Percentiles rank a stretch among this genome's conserved stretches.
phyloP scores from a whole-genome alignment of 2,888 invertebrate species.

The Gari tellinella region DNA sequence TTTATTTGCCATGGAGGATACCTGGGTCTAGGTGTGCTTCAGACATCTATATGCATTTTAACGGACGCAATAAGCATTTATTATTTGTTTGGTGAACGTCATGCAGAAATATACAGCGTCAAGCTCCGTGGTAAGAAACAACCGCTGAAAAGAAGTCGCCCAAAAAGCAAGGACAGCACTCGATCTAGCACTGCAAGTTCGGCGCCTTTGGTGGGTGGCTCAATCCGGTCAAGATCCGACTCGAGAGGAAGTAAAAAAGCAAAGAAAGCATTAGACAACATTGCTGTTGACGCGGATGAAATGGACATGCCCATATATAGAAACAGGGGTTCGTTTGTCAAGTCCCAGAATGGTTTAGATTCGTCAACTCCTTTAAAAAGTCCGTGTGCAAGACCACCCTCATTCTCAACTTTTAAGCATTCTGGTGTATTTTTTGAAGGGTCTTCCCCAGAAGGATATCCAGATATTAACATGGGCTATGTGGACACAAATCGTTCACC shows the following conservation, averaged over 20 bases:
- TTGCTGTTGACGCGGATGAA: slow-evolving; percentile 1
- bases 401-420: slow-evolving; percentile 56
- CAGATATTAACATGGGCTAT: slow-evolving; percentile 29
- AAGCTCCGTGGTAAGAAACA: slow-evolving; percentile 1
- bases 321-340: not conserved
- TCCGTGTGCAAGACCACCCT: slow-evolving; percentile 25
- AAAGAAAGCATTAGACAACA: slow-evolving; percentile 12
- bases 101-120: slow-evolving; percentile 1
- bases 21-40: slow-evolving; percentile 68
- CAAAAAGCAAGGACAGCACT: slow-evolving; percentile 2
- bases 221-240: slow-evolving; percentile 9
- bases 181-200: slow-evolving; percentile 32
- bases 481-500: slow-evolving; percentile 16
- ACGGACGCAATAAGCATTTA: slow-evolving; percentile 71
- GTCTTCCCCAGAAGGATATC: slow-evolving; percentile 34
- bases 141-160: not conserved
- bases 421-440: slow-evolving; percentile 10
- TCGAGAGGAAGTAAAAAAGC: slow-evolving; percentile 7
- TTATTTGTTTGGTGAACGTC: slow-evolving; percentile 65
- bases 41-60: slow-evolving; percentile 67
- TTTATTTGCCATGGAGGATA: slow-evolving; percentile 70
- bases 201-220: slow-evolving; percentile 18
- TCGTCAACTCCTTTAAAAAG: slow-evolving; percentile 16
- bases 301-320: not conserved
- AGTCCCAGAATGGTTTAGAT: not conserved